Percentiles rank a stretch among this genome's conserved stretches.
These are phyloP conservation scores for Zaprionus nigranus DNA, from an alignment of 1,140 invertebrate genomes.

Conservation along the genomic window DNA sequence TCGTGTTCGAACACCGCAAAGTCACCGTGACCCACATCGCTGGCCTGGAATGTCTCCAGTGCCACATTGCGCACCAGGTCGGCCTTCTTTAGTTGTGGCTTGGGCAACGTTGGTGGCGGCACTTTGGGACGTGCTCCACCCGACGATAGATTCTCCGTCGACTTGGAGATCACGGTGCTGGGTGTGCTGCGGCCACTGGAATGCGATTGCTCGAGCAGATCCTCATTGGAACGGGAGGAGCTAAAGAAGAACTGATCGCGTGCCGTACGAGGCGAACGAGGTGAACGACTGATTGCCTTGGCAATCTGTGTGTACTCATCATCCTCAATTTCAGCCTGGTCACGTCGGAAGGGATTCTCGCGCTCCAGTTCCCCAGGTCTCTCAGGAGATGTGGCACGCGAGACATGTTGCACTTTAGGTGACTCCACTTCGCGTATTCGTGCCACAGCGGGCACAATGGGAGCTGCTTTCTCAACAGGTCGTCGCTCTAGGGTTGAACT, in stretches of 20 bases:
- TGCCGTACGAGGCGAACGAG: constrained; percentile 61
- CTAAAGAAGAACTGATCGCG: constrained; percentile 79
- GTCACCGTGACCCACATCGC: constrained; percentile 79
- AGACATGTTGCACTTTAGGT: constrained; percentile 63
- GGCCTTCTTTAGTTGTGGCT: constrained; percentile 80
- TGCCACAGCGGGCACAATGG: constrained; percentile 74
- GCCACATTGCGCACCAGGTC: constrained; percentile 76
- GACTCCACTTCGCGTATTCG: constrained; percentile 77
- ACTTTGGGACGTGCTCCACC: constrained; percentile 62
- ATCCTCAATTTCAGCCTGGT: constrained; percentile 36
- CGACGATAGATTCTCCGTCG: constrained; percentile 69
- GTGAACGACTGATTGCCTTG: constrained; percentile 71
- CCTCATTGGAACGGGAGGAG: constrained; percentile 70
- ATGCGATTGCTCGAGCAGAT: constrained; percentile 71
- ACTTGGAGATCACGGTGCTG: constrained; percentile 68
- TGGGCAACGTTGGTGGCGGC: constrained; percentile 75
- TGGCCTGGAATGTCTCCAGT: constrained; percentile 75
- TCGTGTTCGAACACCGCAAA: constrained; percentile 83
- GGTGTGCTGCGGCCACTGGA: constrained; percentile 75
- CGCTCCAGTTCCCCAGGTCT: constrained; percentile 69
- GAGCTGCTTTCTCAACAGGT: constrained; percentile 50
- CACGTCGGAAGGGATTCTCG: constrained; percentile 79
- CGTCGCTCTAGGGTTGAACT: constrained; percentile 62
- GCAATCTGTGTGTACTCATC: constrained; percentile 79
- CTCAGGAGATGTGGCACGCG: constrained; percentile 67